Evolutionary conservation across 1,140 invertebrate genomes (phyloP).

Genomic region (Lordiphosa collinella): DNA sequence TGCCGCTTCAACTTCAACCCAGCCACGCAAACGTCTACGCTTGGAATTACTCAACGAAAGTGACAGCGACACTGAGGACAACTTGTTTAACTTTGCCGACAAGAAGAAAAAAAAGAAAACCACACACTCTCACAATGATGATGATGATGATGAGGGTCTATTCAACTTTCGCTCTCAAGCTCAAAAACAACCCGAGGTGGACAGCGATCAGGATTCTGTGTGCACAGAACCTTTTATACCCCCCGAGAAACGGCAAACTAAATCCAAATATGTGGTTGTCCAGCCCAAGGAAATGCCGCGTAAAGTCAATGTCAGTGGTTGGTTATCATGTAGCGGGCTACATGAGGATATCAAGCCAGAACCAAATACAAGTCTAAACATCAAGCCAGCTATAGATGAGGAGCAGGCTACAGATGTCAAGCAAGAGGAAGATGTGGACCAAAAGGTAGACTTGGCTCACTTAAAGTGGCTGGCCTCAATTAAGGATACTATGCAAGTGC

Average conservation of each 20-base stretch:
- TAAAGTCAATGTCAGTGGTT: slow-evolving; percentile 47
- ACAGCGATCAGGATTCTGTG: slow-evolving; percentile 27
- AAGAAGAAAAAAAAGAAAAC: slow-evolving; percentile 33
- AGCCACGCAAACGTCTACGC: slow-evolving; percentile 40
- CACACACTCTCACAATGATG: not conserved
- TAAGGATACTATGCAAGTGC: slow-evolving; percentile 49
- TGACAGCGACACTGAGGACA: slow-evolving; percentile 55
- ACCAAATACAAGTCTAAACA: not conserved
- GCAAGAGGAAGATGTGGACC: slow-evolving; percentile 2
- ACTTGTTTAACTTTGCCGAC: slow-evolving; percentile 52
- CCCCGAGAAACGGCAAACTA: not conserved
- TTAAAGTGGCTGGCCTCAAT: slow-evolving; percentile 50
- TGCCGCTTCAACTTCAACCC: not conserved
- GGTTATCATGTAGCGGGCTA: slow-evolving; percentile 62
- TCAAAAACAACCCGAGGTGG: not conserved
- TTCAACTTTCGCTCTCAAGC: slow-evolving; percentile 27
- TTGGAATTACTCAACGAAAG: slow-evolving; percentile 39
- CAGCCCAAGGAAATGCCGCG: slow-evolving; percentile 31
- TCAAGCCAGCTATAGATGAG: not conserved
- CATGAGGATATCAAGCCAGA: slow-evolving; percentile 31
- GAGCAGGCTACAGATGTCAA: slow-evolving; percentile 17
- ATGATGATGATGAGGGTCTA: slow-evolving; percentile 24
- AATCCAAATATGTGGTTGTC: slow-evolving; percentile 49
- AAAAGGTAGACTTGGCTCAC: too few species aligned
- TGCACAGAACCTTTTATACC: slow-evolving; percentile 34